A percentile compares a stretch with the other conserved stretches of the same genome.
Evolutionary conservation across 64 coral and sea anemone species (phyloP).

Genomic region (Porites australiensis): DNA sequence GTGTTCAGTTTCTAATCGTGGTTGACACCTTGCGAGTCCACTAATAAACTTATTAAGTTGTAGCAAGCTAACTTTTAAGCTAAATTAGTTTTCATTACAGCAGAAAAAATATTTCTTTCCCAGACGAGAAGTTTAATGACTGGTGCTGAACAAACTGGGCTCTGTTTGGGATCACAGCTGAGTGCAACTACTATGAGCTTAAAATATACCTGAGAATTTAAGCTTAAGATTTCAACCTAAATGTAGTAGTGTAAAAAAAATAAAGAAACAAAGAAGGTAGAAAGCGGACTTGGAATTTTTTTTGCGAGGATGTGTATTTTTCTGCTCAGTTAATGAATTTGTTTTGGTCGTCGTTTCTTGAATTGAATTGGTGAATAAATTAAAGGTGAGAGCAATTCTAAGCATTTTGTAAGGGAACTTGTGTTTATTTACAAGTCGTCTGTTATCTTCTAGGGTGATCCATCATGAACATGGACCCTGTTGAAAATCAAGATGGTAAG

Average conservation of each 20-base stretch:
- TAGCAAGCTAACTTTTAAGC: too few relatives aligned
- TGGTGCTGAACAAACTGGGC: not conserved
- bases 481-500: conserved; percentile 38
- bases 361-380: not conserved
- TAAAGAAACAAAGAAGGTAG: not conserved
- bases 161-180: conserved; percentile 26
- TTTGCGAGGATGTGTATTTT: not conserved
- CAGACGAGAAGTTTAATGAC: not conserved
- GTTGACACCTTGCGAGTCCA: conserved; percentile 14
- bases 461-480: conserved; percentile 9
- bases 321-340: not conserved
- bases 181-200: not conserved
- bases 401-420: not conserved
- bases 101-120: conserved; percentile 3
- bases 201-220: not conserved
- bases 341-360: not conserved
- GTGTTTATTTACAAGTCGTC: not conserved
- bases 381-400: not conserved
- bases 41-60: not conserved
- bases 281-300: conserved; percentile 43
- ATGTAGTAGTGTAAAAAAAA: not conserved
- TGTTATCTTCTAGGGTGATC: conserved; percentile 41
- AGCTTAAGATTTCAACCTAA: not conserved
- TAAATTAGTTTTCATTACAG: not conserved
- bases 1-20: not conserved